These are phyloP conservation scores for Malthinus seriepunctatus DNA, from an alignment of 2,888 invertebrate genomes.

Conservation along the genomic window DNA sequence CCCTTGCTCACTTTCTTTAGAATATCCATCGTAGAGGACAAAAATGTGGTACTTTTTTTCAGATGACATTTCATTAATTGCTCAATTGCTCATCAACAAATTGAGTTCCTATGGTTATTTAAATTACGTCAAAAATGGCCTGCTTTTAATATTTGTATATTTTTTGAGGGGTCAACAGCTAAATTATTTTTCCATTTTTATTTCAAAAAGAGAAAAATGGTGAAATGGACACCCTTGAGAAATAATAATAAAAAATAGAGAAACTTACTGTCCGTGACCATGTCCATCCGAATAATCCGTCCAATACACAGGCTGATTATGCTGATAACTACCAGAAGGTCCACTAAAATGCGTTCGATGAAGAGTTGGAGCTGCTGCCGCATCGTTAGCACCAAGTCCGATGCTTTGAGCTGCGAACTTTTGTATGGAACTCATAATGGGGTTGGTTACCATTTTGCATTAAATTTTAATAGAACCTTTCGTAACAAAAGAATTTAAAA, in stretches of 20 bases:
- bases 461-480: not conserved
- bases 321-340: slow-evolving; percentile 32
- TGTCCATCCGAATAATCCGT: not conserved
- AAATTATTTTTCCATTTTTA: not conserved
- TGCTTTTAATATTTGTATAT: not conserved
- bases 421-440: slow-evolving; percentile 10
- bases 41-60: slow-evolving; percentile 55
- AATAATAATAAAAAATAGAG: not conserved
- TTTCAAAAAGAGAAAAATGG: not conserved
- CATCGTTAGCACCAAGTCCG: slow-evolving; percentile 18
- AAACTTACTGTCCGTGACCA: slow-evolving; percentile 18
- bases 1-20: slow-evolving; percentile 58
- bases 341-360: slow-evolving; percentile 40
- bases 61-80: not conserved
- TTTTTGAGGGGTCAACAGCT: not conserved
- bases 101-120: not conserved
- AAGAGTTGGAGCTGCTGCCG: slow-evolving; percentile 27
- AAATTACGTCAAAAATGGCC: not conserved
- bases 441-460: slow-evolving; percentile 14
- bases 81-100: too few relatives aligned
- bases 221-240: too few relatives aligned
- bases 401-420: slow-evolving; percentile 13
- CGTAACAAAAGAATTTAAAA: not conserved
- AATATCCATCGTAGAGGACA: slow-evolving; percentile 74
- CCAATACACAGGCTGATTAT: slow-evolving; percentile 30